A percentile compares a stretch with the other conserved stretches of the same genome.
Conservation (phyloP, 2,797 vertebrate species). For the Huso huso region DNA sequence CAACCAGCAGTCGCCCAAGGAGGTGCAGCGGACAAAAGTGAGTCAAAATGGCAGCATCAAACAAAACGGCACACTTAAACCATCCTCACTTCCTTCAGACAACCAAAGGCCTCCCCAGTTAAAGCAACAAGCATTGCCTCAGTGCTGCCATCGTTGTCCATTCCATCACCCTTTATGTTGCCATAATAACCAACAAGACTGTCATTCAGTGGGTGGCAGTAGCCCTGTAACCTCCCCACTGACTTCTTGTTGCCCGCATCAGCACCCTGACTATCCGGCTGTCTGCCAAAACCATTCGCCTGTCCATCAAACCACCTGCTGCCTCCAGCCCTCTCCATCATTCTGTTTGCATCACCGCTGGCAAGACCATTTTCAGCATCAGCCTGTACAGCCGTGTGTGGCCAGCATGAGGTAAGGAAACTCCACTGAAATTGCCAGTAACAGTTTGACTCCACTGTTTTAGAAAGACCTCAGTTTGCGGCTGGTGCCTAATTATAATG, state of each 20-base stretch:
- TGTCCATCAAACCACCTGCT: constrained; percentile 62
- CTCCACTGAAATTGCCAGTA: not conserved
- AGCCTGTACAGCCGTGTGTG: constrained; percentile 55
- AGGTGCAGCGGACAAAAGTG: constrained; percentile 42
- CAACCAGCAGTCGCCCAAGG: constrained; percentile 37
- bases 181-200: constrained; percentile 64
- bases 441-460: constrained; percentile 7
- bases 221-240: constrained; percentile 36
- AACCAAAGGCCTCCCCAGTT: constrained; percentile 58
- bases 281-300: constrained; percentile 60
- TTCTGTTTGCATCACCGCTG: constrained; percentile 76
- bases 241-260: constrained; percentile 50
- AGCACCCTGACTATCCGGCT: constrained; percentile 50
- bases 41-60: constrained; percentile 67
- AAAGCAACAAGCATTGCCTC: constrained; percentile 29
- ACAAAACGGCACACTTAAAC: constrained; percentile 64
- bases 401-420: constrained; percentile 67
- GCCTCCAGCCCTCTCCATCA: constrained; percentile 61
- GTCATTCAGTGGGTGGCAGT: constrained; percentile 43
- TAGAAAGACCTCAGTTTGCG: too few relatives aligned
- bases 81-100: constrained; percentile 55
- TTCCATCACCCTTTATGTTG: constrained; percentile 66
- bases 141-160: constrained; percentile 72
- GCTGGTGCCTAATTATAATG: not conserved
- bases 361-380: constrained; percentile 83